Conservation (phyloP, 1,140 invertebrate species). For the Adelges cooleyi region DNA sequence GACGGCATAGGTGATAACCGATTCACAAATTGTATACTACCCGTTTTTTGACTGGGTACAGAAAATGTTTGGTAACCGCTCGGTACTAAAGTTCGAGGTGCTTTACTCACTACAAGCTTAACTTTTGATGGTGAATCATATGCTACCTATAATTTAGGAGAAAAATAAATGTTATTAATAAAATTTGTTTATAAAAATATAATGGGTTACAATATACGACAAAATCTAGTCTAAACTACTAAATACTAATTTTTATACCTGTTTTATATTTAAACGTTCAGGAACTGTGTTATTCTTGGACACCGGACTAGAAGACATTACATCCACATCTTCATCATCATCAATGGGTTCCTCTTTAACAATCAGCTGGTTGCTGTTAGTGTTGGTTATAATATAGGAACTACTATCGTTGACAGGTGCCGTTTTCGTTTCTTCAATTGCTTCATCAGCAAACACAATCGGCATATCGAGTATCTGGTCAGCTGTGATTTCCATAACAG, state of each 20-base stretch:
- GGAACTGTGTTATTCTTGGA: not conserved
- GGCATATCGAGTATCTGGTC: conserved; percentile 22
- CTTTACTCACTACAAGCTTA: conserved; percentile 15
- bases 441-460: conserved; percentile 22
- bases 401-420: not conserved
- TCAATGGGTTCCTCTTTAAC: conserved; percentile 16
- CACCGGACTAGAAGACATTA: not conserved
- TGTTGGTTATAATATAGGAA: not conserved
- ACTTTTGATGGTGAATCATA: conserved; percentile 23
- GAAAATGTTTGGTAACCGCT: conserved; percentile 25
- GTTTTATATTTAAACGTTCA: conserved; percentile 17
- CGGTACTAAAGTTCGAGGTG: conserved; percentile 1
- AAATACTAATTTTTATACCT: conserved; percentile 1
- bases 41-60: conserved; percentile 4
- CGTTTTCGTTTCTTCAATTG: not conserved
- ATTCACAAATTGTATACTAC: conserved; percentile 17
- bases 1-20: not conserved
- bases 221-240: no score
- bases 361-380: not conserved
- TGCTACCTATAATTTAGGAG: conserved; percentile 15
- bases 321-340: not conserved
- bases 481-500: conserved; percentile 13
- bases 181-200: no score
- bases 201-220: no score
- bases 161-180: not conserved